A percentile compares a stretch with the other conserved stretches of the same genome.
Conservation (phyloP, 2,113 vertebrate genomes). For the Ailurus styani region DNA sequence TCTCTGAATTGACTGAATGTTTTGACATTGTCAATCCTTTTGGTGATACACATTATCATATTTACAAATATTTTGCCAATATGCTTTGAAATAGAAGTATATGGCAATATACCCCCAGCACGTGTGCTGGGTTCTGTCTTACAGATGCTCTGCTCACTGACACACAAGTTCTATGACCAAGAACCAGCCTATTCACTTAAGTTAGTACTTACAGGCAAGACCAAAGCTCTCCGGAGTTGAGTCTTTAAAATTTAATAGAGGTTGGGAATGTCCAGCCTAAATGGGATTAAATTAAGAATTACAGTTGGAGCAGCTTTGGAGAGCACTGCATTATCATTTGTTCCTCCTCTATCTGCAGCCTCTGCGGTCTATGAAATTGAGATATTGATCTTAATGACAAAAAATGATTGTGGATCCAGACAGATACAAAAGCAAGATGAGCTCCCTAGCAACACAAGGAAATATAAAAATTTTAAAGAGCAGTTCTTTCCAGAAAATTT, state of each 20-base stretch:
- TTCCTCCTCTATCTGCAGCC: neutral
- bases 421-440: neutral
- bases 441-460: neutral
- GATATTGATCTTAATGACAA: slow-evolving; percentile 44
- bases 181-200: slow-evolving; percentile 44
- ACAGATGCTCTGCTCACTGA: neutral
- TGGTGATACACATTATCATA: neutral
- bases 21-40: neutral
- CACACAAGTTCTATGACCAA: slow-evolving; percentile 42
- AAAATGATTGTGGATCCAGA: slow-evolving; percentile 12
- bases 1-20: neutral
- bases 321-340: neutral
- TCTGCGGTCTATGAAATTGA: neutral
- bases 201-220: slow-evolving; percentile 51
- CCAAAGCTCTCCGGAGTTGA: slow-evolving; percentile 58
- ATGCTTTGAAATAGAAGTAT: slow-evolving; percentile 34
- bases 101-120: neutral
- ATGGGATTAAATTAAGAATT: slow-evolving; percentile 69
- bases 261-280: slow-evolving; percentile 59
- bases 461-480: neutral
- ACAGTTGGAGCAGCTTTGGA: neutral
- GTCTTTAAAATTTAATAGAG: slow-evolving; percentile 69
- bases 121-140: neutral
- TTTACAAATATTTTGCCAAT: slow-evolving; percentile 32
- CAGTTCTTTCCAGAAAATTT: neutral